These are phyloP conservation scores for Meiosimyza decipiens DNA, from an alignment of 2,888 invertebrate species.

Conservation along the genomic window DNA sequence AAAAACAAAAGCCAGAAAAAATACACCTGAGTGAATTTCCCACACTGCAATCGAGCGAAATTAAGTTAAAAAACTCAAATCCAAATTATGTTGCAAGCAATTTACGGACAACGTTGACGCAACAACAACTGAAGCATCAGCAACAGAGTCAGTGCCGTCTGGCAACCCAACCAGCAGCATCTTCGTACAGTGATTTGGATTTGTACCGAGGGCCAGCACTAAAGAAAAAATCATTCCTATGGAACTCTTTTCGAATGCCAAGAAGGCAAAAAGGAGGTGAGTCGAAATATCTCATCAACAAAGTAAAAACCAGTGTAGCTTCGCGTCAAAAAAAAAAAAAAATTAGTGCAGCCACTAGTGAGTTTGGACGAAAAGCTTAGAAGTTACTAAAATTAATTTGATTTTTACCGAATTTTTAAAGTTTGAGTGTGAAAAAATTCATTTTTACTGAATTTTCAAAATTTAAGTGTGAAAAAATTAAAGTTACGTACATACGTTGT, in stretches of 20 bases:
- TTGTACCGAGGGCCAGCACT: slow-evolving; percentile 56
- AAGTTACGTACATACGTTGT: no score
- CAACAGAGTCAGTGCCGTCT: slow-evolving; percentile 36
- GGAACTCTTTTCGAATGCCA: slow-evolving; percentile 66
- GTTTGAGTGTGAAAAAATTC: no score
- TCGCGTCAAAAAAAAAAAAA: no score
- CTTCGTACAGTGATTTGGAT: slow-evolving; percentile 60
- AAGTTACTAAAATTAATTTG: no score
- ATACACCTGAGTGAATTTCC: slow-evolving; percentile 33
- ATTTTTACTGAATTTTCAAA: no score
- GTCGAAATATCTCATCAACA: slow-evolving; percentile 25
- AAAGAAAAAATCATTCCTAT: slow-evolving; percentile 61
- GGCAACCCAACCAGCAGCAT: slow-evolving; percentile 40
- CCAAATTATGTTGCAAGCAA: slow-evolving; percentile 40
- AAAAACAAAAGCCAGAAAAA: slow-evolving; percentile 47
- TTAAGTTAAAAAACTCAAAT: slow-evolving; percentile 45
- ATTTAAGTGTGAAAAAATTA: no score
- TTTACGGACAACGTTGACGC: slow-evolving; percentile 42
- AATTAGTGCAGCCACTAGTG: no score
- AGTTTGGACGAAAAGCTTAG: neutral
- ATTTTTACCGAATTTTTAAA: no score
- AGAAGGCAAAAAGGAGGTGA: slow-evolving; percentile 61
- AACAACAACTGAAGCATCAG: slow-evolving; percentile 42
- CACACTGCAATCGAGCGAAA: slow-evolving; percentile 44
- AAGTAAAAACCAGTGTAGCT: no score